Percentiles rank a stretch among this genome's conserved stretches.
phyloP scores from a whole-genome alignment of 2,888 invertebrate genomes.

The Mycalesis mineus region DNA sequence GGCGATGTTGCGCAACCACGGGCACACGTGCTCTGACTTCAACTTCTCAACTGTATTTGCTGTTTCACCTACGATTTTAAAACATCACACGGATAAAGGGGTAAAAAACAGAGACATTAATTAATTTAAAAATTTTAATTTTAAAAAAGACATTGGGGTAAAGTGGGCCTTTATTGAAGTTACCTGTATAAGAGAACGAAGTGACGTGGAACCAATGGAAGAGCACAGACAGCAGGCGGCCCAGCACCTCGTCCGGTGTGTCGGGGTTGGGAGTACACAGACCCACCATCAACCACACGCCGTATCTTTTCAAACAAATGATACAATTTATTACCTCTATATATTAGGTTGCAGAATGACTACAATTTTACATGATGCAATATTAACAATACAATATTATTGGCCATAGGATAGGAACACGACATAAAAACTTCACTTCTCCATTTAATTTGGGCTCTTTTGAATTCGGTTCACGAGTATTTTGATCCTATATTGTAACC shows the following conservation, averaged over 20 bases:
- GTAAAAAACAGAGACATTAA: too few relatives aligned
- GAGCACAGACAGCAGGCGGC: conserved; percentile 94
- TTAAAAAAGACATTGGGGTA: too few relatives aligned
- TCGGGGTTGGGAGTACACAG: conserved; percentile 89
- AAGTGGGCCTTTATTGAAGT: background rate
- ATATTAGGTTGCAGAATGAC: too few relatives aligned
- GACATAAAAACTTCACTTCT: too few relatives aligned
- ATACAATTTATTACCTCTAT: background rate
- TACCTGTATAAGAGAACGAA: conserved; percentile 96
- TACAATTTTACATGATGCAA: too few relatives aligned
- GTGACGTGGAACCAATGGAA: conserved; percentile 99
- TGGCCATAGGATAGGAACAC: too few relatives aligned
- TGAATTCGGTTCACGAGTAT: too few relatives aligned
- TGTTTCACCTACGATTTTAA: conserved; percentile 76
- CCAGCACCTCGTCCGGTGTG: conserved; percentile 88
- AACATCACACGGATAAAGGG: background rate
- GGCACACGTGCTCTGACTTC: conserved; percentile 94
- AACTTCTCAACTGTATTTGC: conserved; percentile 94
- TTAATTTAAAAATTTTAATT: too few relatives aligned
- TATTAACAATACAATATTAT: too few relatives aligned
- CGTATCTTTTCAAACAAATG: too few relatives aligned
- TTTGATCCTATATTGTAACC: too few relatives aligned
- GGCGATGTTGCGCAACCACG: conserved; percentile 90
- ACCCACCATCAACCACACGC: conserved; percentile 97
- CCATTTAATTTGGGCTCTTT: too few relatives aligned